These are phyloP conservation scores for Carabus problematicus DNA, from an alignment of 2,888 invertebrate species.

Conservation along the genomic window DNA sequence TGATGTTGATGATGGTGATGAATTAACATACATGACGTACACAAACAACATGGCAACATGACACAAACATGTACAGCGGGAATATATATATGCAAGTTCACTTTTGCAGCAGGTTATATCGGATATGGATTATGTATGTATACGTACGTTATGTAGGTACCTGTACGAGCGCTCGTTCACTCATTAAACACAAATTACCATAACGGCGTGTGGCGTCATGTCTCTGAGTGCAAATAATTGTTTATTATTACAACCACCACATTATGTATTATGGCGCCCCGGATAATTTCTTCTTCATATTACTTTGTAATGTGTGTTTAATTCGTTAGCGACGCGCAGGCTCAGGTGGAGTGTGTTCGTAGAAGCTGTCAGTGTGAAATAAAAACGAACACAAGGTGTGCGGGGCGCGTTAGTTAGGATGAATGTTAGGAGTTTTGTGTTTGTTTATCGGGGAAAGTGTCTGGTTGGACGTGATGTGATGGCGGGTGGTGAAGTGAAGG, in stretches of 20 bases:
- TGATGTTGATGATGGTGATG: conserved; percentile 39
- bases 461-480: background rate
- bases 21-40: conserved; percentile 42
- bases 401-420: conserved; percentile 1
- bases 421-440: background rate
- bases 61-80: conserved; percentile 42
- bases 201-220: conserved; percentile 1
- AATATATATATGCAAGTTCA: conserved; percentile 35
- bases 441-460: background rate
- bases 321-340: conserved; percentile 5
- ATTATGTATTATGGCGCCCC: background rate
- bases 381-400: conserved; percentile 17
- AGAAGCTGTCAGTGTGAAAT: background rate
- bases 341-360: background rate
- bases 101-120: conserved; percentile 36
- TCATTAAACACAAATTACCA: too few species aligned
- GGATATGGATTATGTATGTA: background rate
- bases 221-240: conserved; percentile 9
- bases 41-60: conserved; percentile 42
- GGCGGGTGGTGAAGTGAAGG: conserved; percentile 2
- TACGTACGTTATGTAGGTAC: conserved; percentile 2
- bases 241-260: conserved; percentile 9
- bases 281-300: too few species aligned
- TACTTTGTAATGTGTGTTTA: conserved; percentile 14
- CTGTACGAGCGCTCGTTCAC: background rate